A percentile compares a stretch with the other conserved stretches of the same genome.
These are phyloP conservation scores for Rhagium mordax DNA, from an alignment of 2,888 invertebrate species.

Conservation along the genomic window DNA sequence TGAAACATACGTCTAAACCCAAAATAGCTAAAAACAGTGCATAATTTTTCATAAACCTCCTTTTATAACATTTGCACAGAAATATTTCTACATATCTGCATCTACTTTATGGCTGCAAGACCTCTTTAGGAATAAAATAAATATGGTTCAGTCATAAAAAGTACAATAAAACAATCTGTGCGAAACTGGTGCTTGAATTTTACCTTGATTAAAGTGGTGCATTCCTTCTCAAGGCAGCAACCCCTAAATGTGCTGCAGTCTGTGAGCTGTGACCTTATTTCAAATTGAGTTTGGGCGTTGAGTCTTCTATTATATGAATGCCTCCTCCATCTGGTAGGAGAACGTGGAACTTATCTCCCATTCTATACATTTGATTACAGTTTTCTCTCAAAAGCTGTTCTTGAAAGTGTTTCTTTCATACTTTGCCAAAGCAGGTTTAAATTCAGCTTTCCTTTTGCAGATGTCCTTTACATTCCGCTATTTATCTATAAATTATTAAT, in stretches of 20 bases:
- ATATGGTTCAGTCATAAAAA: too few relatives aligned
- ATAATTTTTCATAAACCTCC: too few relatives aligned
- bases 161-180: not conserved
- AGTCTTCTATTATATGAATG: not conserved
- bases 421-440: not conserved
- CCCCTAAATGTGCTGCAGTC: not conserved
- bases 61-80: too few relatives aligned
- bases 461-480: constrained; percentile 1
- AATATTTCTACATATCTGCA: too few relatives aligned
- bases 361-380: not conserved
- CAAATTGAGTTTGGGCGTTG: constrained; percentile 25
- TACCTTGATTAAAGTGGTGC: not conserved
- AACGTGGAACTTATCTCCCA: not conserved
- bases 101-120: too few relatives aligned
- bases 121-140: too few relatives aligned
- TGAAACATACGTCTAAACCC: too few relatives aligned
- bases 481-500: constrained; percentile 10
- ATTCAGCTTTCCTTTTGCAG: constrained; percentile 1
- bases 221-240: not conserved
- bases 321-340: constrained; percentile 19
- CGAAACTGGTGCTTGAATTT: not conserved
- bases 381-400: constrained; percentile 1
- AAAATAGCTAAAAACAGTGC: too few relatives aligned
- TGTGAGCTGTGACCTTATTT: not conserved
- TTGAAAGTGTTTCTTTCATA: not conserved